phyloP scores from a whole-genome alignment of 1,140 invertebrate genomes.

The Hyphantria cunea region DNA sequence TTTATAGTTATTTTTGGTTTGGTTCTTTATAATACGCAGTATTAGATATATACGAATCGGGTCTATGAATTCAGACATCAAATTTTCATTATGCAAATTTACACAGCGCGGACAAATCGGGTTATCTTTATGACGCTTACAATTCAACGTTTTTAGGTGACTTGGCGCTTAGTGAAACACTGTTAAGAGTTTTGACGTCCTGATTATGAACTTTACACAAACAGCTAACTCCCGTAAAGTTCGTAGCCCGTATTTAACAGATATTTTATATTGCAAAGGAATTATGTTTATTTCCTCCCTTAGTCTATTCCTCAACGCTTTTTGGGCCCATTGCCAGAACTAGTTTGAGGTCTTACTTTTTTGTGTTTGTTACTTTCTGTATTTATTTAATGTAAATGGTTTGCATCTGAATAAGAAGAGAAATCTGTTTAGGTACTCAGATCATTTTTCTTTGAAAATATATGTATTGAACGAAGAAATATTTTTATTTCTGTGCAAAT shows the following conservation, averaged over 20 bases:
- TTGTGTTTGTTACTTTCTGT: constrained; percentile 7
- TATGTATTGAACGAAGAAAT: no score
- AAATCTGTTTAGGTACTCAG: no score
- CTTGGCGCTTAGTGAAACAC: constrained; percentile 11
- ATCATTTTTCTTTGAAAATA: no score
- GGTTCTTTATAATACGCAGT: background rate
- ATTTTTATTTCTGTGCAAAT: no score
- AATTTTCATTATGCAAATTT: constrained; percentile 26
- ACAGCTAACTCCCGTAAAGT: constrained; percentile 16
- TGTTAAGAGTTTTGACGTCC: constrained; percentile 25
- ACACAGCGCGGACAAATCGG: constrained; percentile 17
- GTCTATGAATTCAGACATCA: constrained; percentile 6
- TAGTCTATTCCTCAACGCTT: constrained; percentile 14
- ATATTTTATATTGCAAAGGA: constrained; percentile 20
- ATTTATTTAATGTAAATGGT: constrained; percentile 12
- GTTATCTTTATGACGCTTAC: constrained; percentile 17
- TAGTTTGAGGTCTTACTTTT: background rate
- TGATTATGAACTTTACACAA: constrained; percentile 27
- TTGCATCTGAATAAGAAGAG: constrained; percentile 4
- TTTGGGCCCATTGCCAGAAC: constrained; percentile 20
- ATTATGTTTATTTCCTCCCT: constrained; percentile 25
- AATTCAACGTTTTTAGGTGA: constrained; percentile 16
- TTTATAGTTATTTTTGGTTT: background rate
- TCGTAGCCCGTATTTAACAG: constrained; percentile 22
- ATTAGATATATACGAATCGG: constrained; percentile 1